Evolutionary conservation across 2,888 invertebrate species (phyloP), one percentile per base, ranked within the genome.

Genomic region (Mactromeris polynyma): DNA sequence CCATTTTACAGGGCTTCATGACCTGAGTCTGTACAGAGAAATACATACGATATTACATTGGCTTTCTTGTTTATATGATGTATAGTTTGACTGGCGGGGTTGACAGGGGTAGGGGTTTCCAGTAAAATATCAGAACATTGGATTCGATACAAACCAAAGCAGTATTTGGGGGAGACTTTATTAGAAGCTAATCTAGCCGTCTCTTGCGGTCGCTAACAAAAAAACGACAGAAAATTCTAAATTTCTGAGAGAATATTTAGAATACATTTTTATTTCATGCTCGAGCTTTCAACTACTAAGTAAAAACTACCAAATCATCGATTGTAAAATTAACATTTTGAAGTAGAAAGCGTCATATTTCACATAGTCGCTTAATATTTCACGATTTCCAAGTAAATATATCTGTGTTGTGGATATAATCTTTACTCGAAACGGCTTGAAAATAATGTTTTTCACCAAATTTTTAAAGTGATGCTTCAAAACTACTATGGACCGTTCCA

Each of bases 101-200:
- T 17, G 58, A 26, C 58, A 26, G n/a, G 58, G 26, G 0, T 17
- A 11, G 46, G 58, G 58, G 26, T 64, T 64, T 64, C n/a, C 58
- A 26, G n/a, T 64, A 0, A 64, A 64, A n/a, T 54, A 54, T 54
- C 4, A 54, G 19, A n/a, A n/a, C 6, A 54, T 54, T 54, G 19
- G 11, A n/a, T 81, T 6, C 6, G 4, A 88, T 89, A 89, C 89
- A 85, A 89, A 89, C 89, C 89, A 81, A 82, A 64, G 14, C 51
- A 31, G 69, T 86, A 86, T 54, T 46, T 54, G 11, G 86, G 85
- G 51, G 54, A 38, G 31, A 84, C 69, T 73, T 85, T 80, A 77
- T 85, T 84, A 51, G 85, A 31, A 26, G 73, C 81, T 26, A 88
- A 51, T 51, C 33, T 81, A 26, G 80, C 38, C 21, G 36, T 64